Percentiles rank a stretch among this genome's conserved stretches.
Conservation (phyloP, 2,888 invertebrate genomes). For the Drosophila stalkeri region DNA sequence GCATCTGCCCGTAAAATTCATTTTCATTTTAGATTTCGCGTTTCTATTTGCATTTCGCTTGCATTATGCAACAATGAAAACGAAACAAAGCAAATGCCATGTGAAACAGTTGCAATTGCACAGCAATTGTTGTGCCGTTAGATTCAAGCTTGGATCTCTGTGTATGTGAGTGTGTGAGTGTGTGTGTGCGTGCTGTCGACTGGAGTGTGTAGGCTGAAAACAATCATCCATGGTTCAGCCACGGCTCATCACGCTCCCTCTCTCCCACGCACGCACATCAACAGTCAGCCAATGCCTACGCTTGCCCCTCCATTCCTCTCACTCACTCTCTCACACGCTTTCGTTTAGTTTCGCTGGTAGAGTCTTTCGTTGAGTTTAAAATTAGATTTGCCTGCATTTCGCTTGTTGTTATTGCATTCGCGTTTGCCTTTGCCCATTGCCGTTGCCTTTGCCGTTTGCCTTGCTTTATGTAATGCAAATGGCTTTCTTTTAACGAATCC, state of each 20-base stretch:
- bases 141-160: conserved; percentile 23
- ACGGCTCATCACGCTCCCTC: conserved; percentile 27
- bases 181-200: conserved; percentile 15
- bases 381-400: conserved; percentile 46
- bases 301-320: not conserved
- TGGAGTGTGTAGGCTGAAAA: conserved; percentile 37
- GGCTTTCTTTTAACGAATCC: conserved; percentile 8
- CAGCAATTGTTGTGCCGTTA: conserved; percentile 32
- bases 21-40: conserved; percentile 35
- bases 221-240: conserved; percentile 35
- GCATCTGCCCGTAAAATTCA: conserved; percentile 55
- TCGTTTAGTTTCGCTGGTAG: conserved; percentile 17
- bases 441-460: not conserved
- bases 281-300: not conserved
- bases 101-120: conserved; percentile 47
- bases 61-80: conserved; percentile 64
- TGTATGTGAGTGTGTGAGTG: not conserved
- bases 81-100: conserved; percentile 60
- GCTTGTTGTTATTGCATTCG: conserved; percentile 32
- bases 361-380: conserved; percentile 50
- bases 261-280: conserved; percentile 28
- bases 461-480: conserved; percentile 41
- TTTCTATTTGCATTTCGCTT: conserved; percentile 38
- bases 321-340: not conserved
- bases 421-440: not conserved